Conservation (phyloP, 2,888 invertebrate species). For the Lasius fuliginosus region DNA sequence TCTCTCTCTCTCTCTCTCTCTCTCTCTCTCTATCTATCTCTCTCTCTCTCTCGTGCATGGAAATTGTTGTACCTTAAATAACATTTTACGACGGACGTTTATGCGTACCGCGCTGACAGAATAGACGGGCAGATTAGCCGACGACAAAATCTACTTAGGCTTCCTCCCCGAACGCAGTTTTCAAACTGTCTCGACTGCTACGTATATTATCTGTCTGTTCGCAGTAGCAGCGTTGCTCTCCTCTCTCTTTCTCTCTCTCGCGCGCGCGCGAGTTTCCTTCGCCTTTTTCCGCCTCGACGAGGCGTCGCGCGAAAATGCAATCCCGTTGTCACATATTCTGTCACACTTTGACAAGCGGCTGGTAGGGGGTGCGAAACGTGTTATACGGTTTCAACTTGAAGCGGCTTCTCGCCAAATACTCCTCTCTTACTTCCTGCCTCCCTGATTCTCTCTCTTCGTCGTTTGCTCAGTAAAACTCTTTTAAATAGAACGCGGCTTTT, state of each 20-base stretch:
- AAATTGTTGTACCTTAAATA: slow-evolving; percentile 48
- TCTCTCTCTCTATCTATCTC: neutral
- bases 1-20: neutral
- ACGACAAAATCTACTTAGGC: slow-evolving; percentile 54
- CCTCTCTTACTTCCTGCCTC: neutral
- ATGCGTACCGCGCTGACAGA: slow-evolving; percentile 43
- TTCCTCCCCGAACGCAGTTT: slow-evolving; percentile 44
- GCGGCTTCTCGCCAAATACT: slow-evolving; percentile 46
- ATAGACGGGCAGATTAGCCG: slow-evolving; percentile 54
- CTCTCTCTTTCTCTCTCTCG: neutral
- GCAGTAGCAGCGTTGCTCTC: slow-evolving; percentile 19
- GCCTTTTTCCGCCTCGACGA: slow-evolving; percentile 48
- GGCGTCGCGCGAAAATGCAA: slow-evolving; percentile 69
- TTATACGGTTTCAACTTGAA: slow-evolving; percentile 64
- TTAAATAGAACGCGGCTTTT: slow-evolving; percentile 22
- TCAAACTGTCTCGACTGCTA: slow-evolving; percentile 53
- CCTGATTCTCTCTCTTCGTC: neutral
- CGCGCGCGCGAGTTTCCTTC: slow-evolving; percentile 15
- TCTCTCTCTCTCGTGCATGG: neutral
- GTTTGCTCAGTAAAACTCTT: slow-evolving; percentile 40
- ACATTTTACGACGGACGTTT: slow-evolving; percentile 44
- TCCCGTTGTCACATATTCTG: slow-evolving; percentile 65
- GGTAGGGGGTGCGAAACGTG: slow-evolving; percentile 58
- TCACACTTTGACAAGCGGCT: slow-evolving; percentile 66
- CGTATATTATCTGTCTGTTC: slow-evolving; percentile 55